Base-by-base conservation (phyloP, 2,797 vertebrate species). In the Sebastiscus tertius region DNA sequence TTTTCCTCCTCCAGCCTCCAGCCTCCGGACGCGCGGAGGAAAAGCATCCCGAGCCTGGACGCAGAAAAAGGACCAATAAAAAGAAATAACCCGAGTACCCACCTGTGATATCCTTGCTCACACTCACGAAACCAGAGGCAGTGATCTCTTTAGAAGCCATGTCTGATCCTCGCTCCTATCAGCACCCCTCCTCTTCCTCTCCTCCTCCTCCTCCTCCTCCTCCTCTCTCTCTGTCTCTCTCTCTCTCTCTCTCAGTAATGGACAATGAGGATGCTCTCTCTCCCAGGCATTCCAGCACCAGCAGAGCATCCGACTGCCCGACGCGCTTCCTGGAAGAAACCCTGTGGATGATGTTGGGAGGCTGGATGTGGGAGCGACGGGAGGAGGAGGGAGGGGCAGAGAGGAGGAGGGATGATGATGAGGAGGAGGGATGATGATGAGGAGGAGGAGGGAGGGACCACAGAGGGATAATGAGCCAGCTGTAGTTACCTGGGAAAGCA, bases 81-180 rank as follows among this genome's bases (percentile, higher is more conserved):
- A 8, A 36, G 73, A 52, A 60, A 42, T 42, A 42, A 42, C 39
- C 72, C 27, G 75, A 76, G 36, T 71, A 94, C 95, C 94, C 94
- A 96, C 96, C 96, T 96, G 96, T 94, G 64, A 96, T 95, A 55
- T 96, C 96, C 88, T 94, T 95, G 93, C 75, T 94, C 80, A 95
- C 89, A 84, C 91, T 92, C 77, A 93, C 81, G 92, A 96, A 96
- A 87, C 93, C 92, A 83, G 90, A 89, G 88, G 91, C 91, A 67
- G 93, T 82, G 84, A 93, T 93, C 90, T 96, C 96, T 87, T 94
- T 96, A 82, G 95, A 93, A 94, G 96, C 96, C 96, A 96, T 96
- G 92, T 94, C 94, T 93, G 93, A 75, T 92, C 82, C 88, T 85
- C 83, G 85, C 36, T 84, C 83, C 75, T 84, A 58, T 74, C 62